These are phyloP conservation scores for Cliona cf. orientalis DNA, from an alignment of 37 sponge, comb jelly and placozoan genomes.

Conservation along the genomic window DNA sequence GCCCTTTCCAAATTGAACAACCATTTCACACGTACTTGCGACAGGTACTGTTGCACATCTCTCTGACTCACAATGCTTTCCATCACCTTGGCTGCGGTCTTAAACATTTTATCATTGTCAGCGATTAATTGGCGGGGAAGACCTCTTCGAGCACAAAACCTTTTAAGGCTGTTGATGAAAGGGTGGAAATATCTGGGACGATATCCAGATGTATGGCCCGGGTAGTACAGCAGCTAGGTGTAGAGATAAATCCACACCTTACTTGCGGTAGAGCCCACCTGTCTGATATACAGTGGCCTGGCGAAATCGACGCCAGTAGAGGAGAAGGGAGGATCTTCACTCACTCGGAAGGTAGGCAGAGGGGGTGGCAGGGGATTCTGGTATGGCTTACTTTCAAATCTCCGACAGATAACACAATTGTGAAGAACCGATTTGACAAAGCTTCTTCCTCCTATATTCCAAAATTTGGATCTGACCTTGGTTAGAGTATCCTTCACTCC, in stretches of 20 bases:
- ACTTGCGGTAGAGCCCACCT: neutral
- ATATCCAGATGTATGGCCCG: neutral
- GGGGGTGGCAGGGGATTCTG: too few species aligned
- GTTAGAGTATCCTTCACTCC: too few species aligned
- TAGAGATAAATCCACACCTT: neutral
- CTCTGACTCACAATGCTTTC: too few species aligned
- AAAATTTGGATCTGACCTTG: constrained; percentile 24
- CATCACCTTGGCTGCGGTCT: neutral
- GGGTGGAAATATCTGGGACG: neutral
- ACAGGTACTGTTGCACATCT: neutral
- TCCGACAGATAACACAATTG: constrained; percentile 17
- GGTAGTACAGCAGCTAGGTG: too few species aligned
- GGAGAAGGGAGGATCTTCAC: too few species aligned
- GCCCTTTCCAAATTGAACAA: too few species aligned
- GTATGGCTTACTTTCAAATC: constrained; percentile 1
- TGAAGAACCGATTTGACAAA: constrained; percentile 16
- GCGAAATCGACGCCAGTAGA: constrained; percentile 32
- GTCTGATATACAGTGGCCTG: constrained; percentile 1
- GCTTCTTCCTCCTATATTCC: constrained; percentile 23
- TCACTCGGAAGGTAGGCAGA: too few species aligned
- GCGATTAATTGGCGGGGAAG: constrained; percentile 6
- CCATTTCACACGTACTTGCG: constrained; percentile 8
- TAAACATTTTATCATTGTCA: too few species aligned
- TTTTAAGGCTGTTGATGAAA: neutral
- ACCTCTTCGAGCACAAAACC: neutral